Percentiles rank a stretch among this genome's conserved stretches.
phyloP scores from a whole-genome alignment of 2,113 vertebrate genomes.

The Eretmochelys imbricata region DNA sequence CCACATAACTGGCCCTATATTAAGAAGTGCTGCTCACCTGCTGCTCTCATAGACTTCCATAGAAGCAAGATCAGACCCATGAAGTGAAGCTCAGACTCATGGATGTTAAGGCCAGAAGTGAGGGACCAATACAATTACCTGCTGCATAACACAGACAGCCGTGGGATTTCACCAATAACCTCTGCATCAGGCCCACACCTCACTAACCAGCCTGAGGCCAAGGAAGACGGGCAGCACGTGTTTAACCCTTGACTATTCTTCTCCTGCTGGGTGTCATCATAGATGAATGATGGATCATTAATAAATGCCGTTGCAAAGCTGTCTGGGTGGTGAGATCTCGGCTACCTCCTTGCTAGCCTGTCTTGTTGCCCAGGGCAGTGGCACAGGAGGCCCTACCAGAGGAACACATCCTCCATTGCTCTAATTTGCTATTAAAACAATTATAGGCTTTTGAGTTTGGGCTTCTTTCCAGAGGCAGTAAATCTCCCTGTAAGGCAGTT shows the following conservation, averaged over 20 bases:
- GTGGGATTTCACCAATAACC: background rate
- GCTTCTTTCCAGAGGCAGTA: slow-evolving; percentile 39
- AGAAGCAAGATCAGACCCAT: background rate
- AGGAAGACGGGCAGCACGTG: background rate
- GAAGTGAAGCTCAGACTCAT: background rate
- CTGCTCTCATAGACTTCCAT: background rate
- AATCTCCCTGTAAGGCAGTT: slow-evolving; percentile 25
- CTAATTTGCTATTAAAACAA: slow-evolving; percentile 57
- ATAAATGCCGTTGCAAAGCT: background rate
- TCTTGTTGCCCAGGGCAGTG: background rate
- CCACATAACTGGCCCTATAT: background rate
- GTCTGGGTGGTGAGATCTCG: background rate
- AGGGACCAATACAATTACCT: background rate
- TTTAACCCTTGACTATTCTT: background rate
- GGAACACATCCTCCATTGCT: slow-evolving; percentile 3
- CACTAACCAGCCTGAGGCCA: background rate
- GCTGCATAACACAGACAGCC: background rate
- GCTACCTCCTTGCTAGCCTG: background rate
- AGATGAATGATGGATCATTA: background rate
- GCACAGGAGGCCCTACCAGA: background rate
- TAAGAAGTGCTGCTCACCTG: background rate
- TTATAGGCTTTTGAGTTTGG: slow-evolving; percentile 39
- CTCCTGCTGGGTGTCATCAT: background rate
- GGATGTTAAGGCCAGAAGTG: background rate
- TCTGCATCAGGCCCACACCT: background rate